Base-by-base conservation (phyloP, 2,888 invertebrate genomes). In the Melieria picta region DNA sequence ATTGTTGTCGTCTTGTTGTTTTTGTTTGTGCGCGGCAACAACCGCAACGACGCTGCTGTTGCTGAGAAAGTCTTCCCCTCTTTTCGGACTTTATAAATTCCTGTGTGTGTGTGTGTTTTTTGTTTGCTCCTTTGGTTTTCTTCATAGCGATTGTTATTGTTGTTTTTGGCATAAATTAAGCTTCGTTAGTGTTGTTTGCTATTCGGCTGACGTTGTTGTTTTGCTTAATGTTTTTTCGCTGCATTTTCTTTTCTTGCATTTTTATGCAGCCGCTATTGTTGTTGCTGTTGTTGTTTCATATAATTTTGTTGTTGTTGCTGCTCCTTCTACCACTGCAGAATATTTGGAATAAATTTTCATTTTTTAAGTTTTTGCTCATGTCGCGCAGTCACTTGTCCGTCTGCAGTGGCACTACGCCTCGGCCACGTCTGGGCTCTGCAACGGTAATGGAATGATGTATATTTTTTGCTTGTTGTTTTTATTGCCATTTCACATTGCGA, bases 401-500 rank as follows among this genome's bases (percentile, higher is more conserved):
- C 30, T 30, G 30, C 30, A 30, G 30, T 30, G 30, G 16, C 16
- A 16, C 16, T 16, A 16, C 16, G 16, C 16, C 16, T 16, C 16
- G 16, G 30, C 30, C 30, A n/a, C n/a, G 30, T 30, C 30, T 30
- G 30, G 30, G 30, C 30, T 30, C 30, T 30, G 30, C 30, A 30
- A 30, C 30, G 30, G 30, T 30, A 30, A 30, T 30, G 30, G 30
- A 30, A 30, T 30, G 30, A 30, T 30, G 30, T 30, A 30, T 30
- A 30, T 30, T 30, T 30, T 0, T 30, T 30, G 30, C 3, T 30
- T 30, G 30, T 30, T 30, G 30, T 30, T 30, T 30, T 30, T 30
- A 30, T 30, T 30, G n/a, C 48, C 11, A 13, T 58, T 60, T 76
- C 69, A 73, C 72, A 73, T 74, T 76, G 74, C 72, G 71, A 75